Base-by-base conservation (phyloP, 2,888 invertebrate species). In the Xanthorhoe designata region DNA sequence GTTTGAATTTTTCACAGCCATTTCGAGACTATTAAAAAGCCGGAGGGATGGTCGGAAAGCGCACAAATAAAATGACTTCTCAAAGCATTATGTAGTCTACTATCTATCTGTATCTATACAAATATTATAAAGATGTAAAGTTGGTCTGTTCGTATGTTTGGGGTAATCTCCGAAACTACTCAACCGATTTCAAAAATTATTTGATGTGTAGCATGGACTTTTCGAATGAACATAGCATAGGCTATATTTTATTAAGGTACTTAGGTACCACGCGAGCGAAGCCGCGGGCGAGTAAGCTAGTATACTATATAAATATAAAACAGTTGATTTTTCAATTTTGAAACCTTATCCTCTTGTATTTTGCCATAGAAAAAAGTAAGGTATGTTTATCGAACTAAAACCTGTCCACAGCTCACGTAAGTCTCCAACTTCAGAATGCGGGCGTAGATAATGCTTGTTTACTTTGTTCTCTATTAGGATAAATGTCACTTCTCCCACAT, bases 401-500 rank as follows among this genome's bases (percentile, higher is more conserved):
- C 63, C 61, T 68, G 59, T 51, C 50, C 62, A 49, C 66, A 51
- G 19, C 18, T 49, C 64, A 49, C 67, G 68, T 72, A 64, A 68
- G 64, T 73, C 63, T 64, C 58, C 9, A 68, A 64, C 65, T 66
- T 67, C 66, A 58, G 67, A 70, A 69, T 67, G 61, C 65, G 58
- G 64, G 53, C 59, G 69, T 51, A 66, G 69, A 63, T 70, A 72
- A 72, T 70, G 69, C 65, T 61, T 63, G 69, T 70, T 68, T 71
- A 73, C 73, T 70, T 69, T 60, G 68, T 73, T 71, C 61, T 77
- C 79, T 79, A 89, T 85, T 77, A 84, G 85, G 82, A 90, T 88
- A 80, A 86, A 89, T 86, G 84, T 83, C 82, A 80, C 79, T 84
- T 85, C 81, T 83, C 81, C 78, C 77, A 87, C 84, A 87, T 89